Evolutionary conservation across 2,888 invertebrate species (phyloP), one percentile per base, ranked within the genome.

Genomic region (Aphidoletes aphidimyza): DNA sequence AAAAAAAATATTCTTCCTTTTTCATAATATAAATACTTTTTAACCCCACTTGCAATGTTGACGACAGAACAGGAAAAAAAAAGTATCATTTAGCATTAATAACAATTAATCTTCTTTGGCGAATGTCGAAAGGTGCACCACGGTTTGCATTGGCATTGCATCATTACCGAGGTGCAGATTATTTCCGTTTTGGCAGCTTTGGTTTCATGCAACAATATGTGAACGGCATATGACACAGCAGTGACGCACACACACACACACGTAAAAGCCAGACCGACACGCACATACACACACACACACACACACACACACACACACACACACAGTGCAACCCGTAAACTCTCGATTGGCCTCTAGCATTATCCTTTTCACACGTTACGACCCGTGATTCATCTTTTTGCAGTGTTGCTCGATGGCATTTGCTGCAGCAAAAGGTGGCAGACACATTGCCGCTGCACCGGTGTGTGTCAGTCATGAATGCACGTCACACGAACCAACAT

Each of bases 81-180:
- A 69, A 69, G 69, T 69, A 69, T 69, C 69, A 69, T 69, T 69
- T 69, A 69, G 69, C 69, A 69, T 69, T 69, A 69, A 69, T 69
- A 69, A 69, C 69, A 69, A 69, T 69, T 69, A 69, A 69, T 69
- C 69, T 69, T 69, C 69, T 69, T 69, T 69, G 26, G 8, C 69
- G 69, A 30, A 54, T 69, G 54, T 14, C 26, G 69, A 69, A 69
- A 69, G 69, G 30, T 69, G 69, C 69, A 69, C 69, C 69, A 69
- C 81, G 36, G 9, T 81, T 8, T 19, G 37, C 37, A 37, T 81
- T 39, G 81, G 26, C 81, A n/a, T 81, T 81, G 37, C 37, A 81
- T 36, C 81, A 81, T 81, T 81, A 81, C 36, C 37, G 37, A 37
- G 37, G n/a, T 26, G 39, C 54, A n/a, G n/a, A n/a, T 69, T 69